Conservation (phyloP, 2,797 vertebrate species). For the Brachyalestes nurse region DNA sequence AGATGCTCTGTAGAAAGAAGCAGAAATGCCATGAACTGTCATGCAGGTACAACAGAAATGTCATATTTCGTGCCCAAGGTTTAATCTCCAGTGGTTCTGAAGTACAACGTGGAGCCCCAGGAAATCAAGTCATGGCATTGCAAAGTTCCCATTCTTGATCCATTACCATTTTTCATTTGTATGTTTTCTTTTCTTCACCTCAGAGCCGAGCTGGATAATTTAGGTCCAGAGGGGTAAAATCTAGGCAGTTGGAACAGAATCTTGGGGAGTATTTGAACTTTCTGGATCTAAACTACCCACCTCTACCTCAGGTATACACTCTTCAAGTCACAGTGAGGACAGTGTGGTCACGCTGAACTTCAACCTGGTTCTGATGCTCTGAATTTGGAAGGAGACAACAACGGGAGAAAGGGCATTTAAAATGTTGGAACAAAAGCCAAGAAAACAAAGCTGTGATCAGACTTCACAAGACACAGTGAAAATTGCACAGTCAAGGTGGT, state of each 20-base stretch:
- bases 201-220: neutral
- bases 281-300: too few relatives aligned
- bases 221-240: too few relatives aligned
- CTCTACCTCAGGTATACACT: slow-evolving; percentile 20
- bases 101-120: slow-evolving; percentile 6
- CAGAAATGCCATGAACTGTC: slow-evolving; percentile 21
- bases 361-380: neutral
- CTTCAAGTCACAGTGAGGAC: neutral
- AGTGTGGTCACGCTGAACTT: neutral
- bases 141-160: slow-evolving; percentile 7
- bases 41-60: slow-evolving; percentile 17
- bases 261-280: too few relatives aligned
- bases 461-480: neutral
- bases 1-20: neutral
- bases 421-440: neutral
- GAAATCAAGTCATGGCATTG: slow-evolving; percentile 28
- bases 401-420: neutral
- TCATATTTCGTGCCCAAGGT: neutral
- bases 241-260: too few relatives aligned
- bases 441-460: neutral
- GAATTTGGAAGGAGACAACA: neutral
- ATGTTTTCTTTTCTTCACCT: slow-evolving; percentile 19
- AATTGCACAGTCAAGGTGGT: neutral
- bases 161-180: slow-evolving; percentile 11
- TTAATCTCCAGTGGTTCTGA: neutral